These are phyloP conservation scores for Globodera rostochiensis DNA, from an alignment of 1,140 invertebrate species.

Conservation along the genomic window DNA sequence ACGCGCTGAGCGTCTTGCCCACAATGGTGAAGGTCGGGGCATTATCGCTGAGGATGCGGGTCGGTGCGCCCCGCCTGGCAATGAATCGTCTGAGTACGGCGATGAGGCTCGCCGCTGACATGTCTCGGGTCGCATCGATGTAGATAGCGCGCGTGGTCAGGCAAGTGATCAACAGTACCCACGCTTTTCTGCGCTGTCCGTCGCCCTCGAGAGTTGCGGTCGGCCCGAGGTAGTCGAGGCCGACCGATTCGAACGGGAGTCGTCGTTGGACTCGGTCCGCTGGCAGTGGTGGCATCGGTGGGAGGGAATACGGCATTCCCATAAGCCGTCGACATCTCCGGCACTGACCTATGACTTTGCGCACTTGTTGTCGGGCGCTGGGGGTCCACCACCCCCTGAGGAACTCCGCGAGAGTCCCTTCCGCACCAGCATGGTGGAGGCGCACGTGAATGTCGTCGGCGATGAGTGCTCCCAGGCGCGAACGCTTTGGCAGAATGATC, in stretches of 20 bases:
- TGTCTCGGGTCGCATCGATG: too few relatives aligned
- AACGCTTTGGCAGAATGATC: not conserved
- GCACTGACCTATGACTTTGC: not conserved
- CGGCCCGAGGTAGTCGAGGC: constrained; percentile 24
- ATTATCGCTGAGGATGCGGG: too few relatives aligned
- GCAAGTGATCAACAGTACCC: too few relatives aligned
- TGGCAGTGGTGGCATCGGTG: constrained; percentile 24
- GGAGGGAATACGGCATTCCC: constrained; percentile 18
- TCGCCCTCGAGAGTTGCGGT: not conserved
- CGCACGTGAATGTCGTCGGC: constrained; percentile 13
- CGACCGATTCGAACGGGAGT: constrained; percentile 21
- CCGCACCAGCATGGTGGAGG: constrained; percentile 10
- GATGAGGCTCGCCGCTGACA: too few relatives aligned
- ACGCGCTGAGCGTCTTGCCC: too few relatives aligned
- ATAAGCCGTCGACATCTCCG: not conserved
- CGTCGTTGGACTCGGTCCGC: constrained; percentile 8
- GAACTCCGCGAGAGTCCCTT: constrained; percentile 22
- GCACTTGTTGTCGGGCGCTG: constrained; percentile 15
- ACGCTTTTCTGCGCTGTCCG: too few relatives aligned
- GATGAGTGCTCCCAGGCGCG: not conserved
- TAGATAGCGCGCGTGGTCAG: too few relatives aligned
- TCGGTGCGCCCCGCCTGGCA: too few relatives aligned
- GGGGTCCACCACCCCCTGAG: constrained; percentile 21
- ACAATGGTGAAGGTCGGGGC: too few relatives aligned
- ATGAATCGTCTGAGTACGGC: too few relatives aligned